A percentile compares a stretch with the other conserved stretches of the same genome.
Conservation (phyloP, 2,797 vertebrate genomes). For the Tragopan temminckii region DNA sequence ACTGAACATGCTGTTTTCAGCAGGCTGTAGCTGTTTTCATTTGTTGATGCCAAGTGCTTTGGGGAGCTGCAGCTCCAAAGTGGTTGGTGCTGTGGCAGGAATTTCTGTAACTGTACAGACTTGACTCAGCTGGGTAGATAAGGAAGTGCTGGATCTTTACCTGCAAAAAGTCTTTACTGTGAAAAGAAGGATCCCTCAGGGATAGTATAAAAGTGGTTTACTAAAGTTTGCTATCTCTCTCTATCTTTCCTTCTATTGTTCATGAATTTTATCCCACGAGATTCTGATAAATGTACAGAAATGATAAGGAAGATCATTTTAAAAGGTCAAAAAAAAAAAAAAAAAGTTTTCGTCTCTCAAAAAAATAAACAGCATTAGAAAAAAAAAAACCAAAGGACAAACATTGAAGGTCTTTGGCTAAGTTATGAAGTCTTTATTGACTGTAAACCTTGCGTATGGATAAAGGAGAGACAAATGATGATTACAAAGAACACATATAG, state of each 20-base stretch:
- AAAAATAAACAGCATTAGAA: not conserved
- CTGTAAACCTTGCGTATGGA: not conserved
- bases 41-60: conserved; percentile 73
- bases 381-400: not conserved
- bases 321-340: not conserved
- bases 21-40: conserved; percentile 71
- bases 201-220: not conserved
- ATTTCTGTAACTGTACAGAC: not conserved
- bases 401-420: not conserved
- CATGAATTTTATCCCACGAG: not conserved
- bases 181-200: not conserved
- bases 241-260: not conserved
- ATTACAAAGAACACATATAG: not conserved
- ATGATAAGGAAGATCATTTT: not conserved
- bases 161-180: not conserved
- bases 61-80: conserved; percentile 33
- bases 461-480: not conserved
- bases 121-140: not conserved
- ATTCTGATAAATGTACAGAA: not conserved
- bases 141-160: not conserved
- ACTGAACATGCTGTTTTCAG: conserved; percentile 68
- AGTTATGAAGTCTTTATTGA: not conserved
- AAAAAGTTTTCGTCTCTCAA: not conserved
- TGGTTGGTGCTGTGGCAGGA: conserved; percentile 12
- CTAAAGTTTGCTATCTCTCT: not conserved